Percentiles rank a stretch among this genome's conserved stretches.
Conservation (phyloP, 2,113 vertebrate genomes). For the Phalacrocorax carbo region DNA sequence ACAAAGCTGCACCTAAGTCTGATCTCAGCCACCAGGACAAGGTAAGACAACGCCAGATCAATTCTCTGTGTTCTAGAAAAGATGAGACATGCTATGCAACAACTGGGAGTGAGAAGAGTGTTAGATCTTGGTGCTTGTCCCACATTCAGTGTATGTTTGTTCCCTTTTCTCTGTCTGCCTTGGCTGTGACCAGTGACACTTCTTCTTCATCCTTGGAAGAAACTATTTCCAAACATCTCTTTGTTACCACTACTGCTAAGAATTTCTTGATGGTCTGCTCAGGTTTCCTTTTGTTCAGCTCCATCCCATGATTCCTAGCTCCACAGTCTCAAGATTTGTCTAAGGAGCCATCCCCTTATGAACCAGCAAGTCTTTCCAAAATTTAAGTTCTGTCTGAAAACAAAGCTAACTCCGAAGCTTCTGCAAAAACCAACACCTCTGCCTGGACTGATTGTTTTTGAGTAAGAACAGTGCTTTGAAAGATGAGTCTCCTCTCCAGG, state of each 20-base stretch:
- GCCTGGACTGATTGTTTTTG: slow-evolving; percentile 25
- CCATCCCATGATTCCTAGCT: background rate
- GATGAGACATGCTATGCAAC: background rate
- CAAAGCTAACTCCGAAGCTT: background rate
- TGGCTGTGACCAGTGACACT: background rate
- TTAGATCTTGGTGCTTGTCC: background rate
- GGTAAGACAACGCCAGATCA: background rate
- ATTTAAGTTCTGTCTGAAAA: slow-evolving; percentile 26
- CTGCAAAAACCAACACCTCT: background rate
- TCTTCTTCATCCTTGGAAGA: background rate
- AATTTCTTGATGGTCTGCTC: background rate
- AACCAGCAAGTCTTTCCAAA: background rate
- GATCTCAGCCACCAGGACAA: background rate
- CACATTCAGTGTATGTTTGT: background rate
- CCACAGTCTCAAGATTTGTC: background rate
- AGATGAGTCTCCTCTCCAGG: slow-evolving; percentile 20
- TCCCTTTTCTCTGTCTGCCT: background rate
- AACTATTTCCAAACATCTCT: background rate
- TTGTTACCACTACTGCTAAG: background rate
- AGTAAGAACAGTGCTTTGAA: slow-evolving; percentile 43
- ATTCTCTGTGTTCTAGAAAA: background rate
- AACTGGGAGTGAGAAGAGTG: background rate
- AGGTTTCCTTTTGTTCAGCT: background rate
- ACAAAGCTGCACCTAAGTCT: background rate
- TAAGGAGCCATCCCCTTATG: background rate